Conservation (phyloP, 1,140 invertebrate genomes). For the Cotesia vestalis region DNA sequence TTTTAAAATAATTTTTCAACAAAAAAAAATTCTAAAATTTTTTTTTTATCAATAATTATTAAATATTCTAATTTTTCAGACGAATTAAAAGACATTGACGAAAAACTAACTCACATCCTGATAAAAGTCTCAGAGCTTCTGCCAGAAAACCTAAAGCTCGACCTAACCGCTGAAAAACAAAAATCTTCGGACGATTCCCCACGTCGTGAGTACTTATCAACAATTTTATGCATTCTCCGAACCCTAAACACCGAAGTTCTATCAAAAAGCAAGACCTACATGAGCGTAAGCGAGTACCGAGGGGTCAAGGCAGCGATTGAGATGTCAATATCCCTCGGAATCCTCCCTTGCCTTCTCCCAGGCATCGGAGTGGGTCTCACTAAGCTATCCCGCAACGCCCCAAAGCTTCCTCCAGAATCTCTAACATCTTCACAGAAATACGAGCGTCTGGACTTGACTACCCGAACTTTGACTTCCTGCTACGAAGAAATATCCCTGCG, state of each 20-base stretch:
- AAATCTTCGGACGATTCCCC: background rate
- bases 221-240: conserved; percentile 45
- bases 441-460: conserved; percentile 52
- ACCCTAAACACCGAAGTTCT: conserved; percentile 40
- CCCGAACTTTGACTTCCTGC: conserved; percentile 55
- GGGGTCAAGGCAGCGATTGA: conserved; percentile 68
- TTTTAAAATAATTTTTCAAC: too few species aligned
- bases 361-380: conserved; percentile 70
- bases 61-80: background rate
- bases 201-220: conserved; percentile 30
- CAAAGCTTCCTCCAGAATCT: conserved; percentile 44
- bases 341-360: conserved; percentile 72
- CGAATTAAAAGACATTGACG: background rate
- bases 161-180: conserved; percentile 1
- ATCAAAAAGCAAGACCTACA: conserved; percentile 57
- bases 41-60: background rate
- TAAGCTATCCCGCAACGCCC: conserved; percentile 56
- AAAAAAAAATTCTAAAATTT: too few species aligned
- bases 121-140: background rate
- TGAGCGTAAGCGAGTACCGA: conserved; percentile 71
- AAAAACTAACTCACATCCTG: background rate
- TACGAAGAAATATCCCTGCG: conserved; percentile 57
- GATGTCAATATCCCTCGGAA: conserved; percentile 71
- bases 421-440: conserved; percentile 58
- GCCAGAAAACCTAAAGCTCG: background rate